Evolutionary conservation across 2,113 vertebrate genomes (phyloP), one percentile per base, ranked within the genome.

Genomic region (Catharus minimus): DNA sequence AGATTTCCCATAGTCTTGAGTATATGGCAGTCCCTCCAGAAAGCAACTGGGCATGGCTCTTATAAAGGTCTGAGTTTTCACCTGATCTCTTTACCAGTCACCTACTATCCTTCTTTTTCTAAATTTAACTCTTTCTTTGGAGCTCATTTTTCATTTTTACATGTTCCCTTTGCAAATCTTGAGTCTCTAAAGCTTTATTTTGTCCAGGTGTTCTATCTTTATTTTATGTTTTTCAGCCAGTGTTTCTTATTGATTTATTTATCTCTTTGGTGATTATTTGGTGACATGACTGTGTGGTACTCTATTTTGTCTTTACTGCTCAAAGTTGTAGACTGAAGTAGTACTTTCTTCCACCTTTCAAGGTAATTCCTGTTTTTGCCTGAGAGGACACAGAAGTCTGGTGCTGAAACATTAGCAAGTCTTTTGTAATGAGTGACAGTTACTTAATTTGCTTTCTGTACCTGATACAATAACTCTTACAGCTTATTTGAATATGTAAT

Each of bases 401-500:
- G 8, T 88, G 33, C n/a, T 72, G 73, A 88, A 88, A 86, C 41
- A 81, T 77, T 83, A 88, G 9, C n/a, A 55, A 81, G 33, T n/a
- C 32, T 86, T 94, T 75, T 77, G 57, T 90, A 83, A 83, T 61
- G 65, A 61, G 39, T 68, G 80, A 33, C 69, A 68, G 71, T 86
- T 56, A 82, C n/a, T 94, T 80, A 2, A 66, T 86, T 83, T 95
- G 13, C 14, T 53, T 76, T 93, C 68, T 84, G 49, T 81, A 75
- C 46, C 41, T 57, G 75, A 78, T 78, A 72, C 65, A 93, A 71
- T 86, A 83, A 90, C 13, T 82, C 53, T 83, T 67, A 71, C 6
- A 83, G 61, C 57, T 81, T 78, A 88, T 94, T 95, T 88, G 73
- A 88, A 65, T 88, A 71, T 88, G 46, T 61, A 15, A 61, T 71